Conservation (phyloP, 2,797 vertebrate species). For the Macropodus opercularis region DNA sequence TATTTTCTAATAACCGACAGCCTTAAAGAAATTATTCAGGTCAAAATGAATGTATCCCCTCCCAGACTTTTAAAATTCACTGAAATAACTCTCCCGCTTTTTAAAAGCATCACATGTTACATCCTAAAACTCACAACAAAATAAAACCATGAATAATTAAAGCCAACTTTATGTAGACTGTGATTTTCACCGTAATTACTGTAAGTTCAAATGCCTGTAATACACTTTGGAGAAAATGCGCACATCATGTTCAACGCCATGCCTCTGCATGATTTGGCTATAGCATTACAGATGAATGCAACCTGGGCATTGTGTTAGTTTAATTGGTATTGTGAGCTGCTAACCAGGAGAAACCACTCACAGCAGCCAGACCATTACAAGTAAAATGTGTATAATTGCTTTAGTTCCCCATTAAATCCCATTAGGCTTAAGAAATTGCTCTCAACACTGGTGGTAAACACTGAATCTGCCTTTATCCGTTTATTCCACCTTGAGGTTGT, state of each 20-base stretch:
- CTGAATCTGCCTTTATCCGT: background rate
- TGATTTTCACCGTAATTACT: background rate
- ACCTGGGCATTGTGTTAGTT: background rate
- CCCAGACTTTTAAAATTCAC: slow-evolving; percentile 23
- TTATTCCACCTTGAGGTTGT: background rate
- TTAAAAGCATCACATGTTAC: background rate
- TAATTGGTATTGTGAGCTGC: background rate
- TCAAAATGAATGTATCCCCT: too few species aligned
- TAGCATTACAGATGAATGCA: background rate
- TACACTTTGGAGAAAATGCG: too few species aligned
- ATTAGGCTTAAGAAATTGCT: background rate
- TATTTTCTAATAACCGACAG: too few species aligned
- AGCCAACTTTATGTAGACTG: background rate
- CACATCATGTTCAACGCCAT: too few species aligned
- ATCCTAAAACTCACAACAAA: background rate
- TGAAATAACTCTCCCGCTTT: slow-evolving; percentile 25
- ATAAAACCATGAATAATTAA: background rate
- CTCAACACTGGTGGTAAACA: background rate
- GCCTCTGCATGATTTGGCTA: too few species aligned
- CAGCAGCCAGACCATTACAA: background rate
- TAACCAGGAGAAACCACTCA: background rate
- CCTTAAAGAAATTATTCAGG: too few species aligned
- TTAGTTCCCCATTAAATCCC: background rate
- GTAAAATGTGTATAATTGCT: background rate
- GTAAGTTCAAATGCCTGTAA: too few species aligned